phyloP scores from a whole-genome alignment of 2,888 invertebrate genomes.

The Acleris emargana region DNA sequence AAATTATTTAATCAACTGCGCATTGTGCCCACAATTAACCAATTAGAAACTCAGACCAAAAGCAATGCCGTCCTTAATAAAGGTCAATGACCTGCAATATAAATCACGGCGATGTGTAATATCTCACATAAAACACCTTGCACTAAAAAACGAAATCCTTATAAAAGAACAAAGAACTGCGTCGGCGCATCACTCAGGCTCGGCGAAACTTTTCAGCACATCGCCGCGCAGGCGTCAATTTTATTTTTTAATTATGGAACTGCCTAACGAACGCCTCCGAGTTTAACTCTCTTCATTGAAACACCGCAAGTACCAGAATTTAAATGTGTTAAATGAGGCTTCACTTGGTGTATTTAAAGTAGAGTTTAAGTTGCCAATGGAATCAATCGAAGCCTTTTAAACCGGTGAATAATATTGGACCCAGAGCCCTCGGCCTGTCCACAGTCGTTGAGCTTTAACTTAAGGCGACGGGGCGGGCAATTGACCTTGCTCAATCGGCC shows the following conservation, averaged over 20 bases:
- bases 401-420: conserved; percentile 53
- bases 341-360: background rate
- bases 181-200: conserved; percentile 53
- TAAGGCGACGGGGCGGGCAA: too few relatives aligned
- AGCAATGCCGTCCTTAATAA: conserved; percentile 1
- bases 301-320: conserved; percentile 25
- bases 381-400: conserved; percentile 48
- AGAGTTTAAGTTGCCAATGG: conserved; percentile 13
- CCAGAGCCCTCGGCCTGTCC: conserved; percentile 68
- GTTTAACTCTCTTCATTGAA: conserved; percentile 36
- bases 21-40: too few relatives aligned
- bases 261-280: conserved; percentile 72
- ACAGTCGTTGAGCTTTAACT: conserved; percentile 70
- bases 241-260: conserved; percentile 75
- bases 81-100: conserved; percentile 21
- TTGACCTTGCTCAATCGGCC: too few relatives aligned
- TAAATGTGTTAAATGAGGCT: background rate
- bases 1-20: too few relatives aligned
- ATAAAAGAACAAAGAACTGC: conserved; percentile 42
- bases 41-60: too few relatives aligned
- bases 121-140: conserved; percentile 30
- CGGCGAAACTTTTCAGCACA: conserved; percentile 65
- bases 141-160: conserved; percentile 35
- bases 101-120: conserved; percentile 27
- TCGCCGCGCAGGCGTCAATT: conserved; percentile 61